phyloP scores from a whole-genome alignment of 2,797 vertebrate genomes.

The Lepilemur septentrionalis region DNA sequence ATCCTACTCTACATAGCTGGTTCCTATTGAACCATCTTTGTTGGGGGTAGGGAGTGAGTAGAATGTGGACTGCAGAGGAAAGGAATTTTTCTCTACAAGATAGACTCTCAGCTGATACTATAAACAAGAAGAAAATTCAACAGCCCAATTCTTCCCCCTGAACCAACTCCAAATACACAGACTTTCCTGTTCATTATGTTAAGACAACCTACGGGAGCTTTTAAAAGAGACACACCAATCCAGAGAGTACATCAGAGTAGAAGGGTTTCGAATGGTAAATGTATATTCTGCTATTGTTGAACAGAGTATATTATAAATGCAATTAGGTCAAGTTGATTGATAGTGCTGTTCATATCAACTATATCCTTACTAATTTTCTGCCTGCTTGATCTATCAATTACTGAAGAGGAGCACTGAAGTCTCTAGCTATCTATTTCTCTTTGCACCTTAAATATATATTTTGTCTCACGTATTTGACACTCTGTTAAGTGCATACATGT shows the following conservation, averaged over 20 bases:
- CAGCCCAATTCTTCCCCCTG: not conserved
- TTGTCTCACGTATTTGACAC: not conserved
- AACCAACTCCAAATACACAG: not conserved
- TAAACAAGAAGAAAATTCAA: slow-evolving; percentile 5
- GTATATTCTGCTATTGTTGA: not conserved
- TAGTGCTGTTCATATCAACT: not conserved
- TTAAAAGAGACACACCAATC: not conserved
- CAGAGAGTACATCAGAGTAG: not conserved
- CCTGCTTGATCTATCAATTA: not conserved
- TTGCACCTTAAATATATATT: not conserved
- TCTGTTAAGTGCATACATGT: not conserved
- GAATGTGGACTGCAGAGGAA: not conserved
- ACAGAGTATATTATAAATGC: not conserved
- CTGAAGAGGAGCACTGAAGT: not conserved
- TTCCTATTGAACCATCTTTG: not conserved
- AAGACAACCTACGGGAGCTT: not conserved
- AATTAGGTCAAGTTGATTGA: not conserved
- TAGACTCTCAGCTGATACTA: not conserved
- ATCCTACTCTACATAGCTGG: not conserved
- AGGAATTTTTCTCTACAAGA: not conserved
- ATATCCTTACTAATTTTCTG: not conserved
- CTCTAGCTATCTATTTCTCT: not conserved
- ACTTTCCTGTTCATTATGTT: not conserved
- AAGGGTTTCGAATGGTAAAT: not conserved
- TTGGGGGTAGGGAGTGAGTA: not conserved